A percentile compares a stretch with the other conserved stretches of the same genome.
Conservation (phyloP, 2,797 vertebrate species). For the Decapterus maruadsi region DNA sequence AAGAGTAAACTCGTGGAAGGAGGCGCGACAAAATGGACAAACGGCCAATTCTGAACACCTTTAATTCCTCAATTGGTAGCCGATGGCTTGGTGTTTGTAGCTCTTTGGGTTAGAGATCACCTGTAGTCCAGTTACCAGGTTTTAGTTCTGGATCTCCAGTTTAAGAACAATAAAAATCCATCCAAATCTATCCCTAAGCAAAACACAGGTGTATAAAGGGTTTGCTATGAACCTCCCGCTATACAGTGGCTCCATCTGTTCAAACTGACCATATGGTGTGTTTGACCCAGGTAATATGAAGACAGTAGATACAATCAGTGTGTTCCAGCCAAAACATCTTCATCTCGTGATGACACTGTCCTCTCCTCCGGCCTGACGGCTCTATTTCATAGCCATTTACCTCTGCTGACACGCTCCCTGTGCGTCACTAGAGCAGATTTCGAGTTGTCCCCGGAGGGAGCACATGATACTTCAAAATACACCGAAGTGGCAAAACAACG, state of each 20-base stretch:
- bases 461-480: conserved; percentile 31
- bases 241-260: neutral
- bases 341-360: conserved; percentile 5
- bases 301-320: conserved; percentile 10
- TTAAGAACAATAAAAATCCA: too few relatives aligned
- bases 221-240: neutral
- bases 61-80: too few relatives aligned
- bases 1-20: too few relatives aligned
- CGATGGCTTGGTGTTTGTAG: too few relatives aligned
- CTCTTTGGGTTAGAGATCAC: too few relatives aligned
- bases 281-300: neutral
- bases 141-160: too few relatives aligned
- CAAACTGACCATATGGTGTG: conserved; percentile 23
- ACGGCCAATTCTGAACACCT: too few relatives aligned
- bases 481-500: conserved; percentile 3
- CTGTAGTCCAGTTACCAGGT: too few relatives aligned
- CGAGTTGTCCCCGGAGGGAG: conserved; percentile 28
- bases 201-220: neutral
- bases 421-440: conserved; percentile 52
- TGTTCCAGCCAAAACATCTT: conserved; percentile 9
- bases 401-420: conserved; percentile 31
- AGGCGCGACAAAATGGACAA: too few relatives aligned
- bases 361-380: conserved; percentile 39
- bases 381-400: conserved; percentile 66
- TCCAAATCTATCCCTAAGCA: too few relatives aligned